These are phyloP conservation scores for Melinaea marsaeus DNA, from an alignment of 2,888 invertebrate species.

Conservation along the genomic window DNA sequence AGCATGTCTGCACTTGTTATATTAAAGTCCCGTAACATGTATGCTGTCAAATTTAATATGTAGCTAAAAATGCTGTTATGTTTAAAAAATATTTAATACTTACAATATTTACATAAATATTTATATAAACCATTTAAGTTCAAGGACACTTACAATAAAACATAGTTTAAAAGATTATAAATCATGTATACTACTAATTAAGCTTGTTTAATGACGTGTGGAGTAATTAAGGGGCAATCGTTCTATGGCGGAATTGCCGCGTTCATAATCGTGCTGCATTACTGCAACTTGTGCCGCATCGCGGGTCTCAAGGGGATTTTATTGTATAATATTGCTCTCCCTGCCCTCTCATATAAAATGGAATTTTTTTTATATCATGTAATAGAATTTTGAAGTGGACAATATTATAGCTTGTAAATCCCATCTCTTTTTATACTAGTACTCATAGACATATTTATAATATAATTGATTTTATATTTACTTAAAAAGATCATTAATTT, in stretches of 20 bases:
- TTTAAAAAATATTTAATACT: too few species aligned
- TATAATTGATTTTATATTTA: too few species aligned
- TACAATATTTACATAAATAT: too few species aligned
- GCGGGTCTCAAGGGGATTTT: conserved; percentile 38
- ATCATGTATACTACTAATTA: conserved; percentile 17
- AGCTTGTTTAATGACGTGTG: conserved; percentile 19
- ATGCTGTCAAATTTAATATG: too few species aligned
- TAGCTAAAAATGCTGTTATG: too few species aligned
- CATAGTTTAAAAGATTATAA: not conserved
- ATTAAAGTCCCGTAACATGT: too few species aligned
- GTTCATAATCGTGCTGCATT: conserved; percentile 14
- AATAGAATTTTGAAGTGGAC: not conserved
- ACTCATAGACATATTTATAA: not conserved
- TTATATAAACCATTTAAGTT: too few species aligned
- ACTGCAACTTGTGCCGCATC: conserved; percentile 24
- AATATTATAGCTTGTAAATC: not conserved
- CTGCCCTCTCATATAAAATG: not conserved
- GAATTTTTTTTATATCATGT: not conserved
- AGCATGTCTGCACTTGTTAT: not conserved
- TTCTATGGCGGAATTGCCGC: conserved; percentile 11
- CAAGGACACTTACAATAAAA: not conserved
- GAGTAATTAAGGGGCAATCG: conserved; percentile 21
- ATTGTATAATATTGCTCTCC: not conserved
- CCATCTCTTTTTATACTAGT: not conserved
- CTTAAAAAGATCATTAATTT: too few species aligned